Conservation (phyloP, 2,888 invertebrate species). For the Cistogaster globosa region DNA sequence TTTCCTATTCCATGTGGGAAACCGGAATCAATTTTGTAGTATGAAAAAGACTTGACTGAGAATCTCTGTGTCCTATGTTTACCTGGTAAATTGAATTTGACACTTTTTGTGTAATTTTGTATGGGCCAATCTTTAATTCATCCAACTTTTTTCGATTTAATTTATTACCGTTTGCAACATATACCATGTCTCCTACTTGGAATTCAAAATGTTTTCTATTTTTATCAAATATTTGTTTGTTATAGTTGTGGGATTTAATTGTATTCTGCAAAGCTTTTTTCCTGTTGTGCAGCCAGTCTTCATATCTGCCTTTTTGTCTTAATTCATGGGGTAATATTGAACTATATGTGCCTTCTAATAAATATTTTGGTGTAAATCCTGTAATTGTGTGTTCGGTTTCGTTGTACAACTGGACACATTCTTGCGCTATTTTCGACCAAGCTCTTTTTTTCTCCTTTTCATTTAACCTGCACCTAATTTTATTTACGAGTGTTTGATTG, state of each 20-base stretch:
- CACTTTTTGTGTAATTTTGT: background rate
- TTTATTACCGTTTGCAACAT: slow-evolving; percentile 63
- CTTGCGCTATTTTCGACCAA: slow-evolving; percentile 59
- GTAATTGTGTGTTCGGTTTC: slow-evolving; percentile 66
- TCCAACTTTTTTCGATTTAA: slow-evolving; percentile 68
- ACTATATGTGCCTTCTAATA: slow-evolving; percentile 55
- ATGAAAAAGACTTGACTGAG: no score
- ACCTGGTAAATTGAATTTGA: no score
- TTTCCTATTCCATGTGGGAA: no score
- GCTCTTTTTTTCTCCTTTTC: slow-evolving; percentile 51
- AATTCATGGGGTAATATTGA: slow-evolving; percentile 58
- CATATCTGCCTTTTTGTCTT: slow-evolving; percentile 35
- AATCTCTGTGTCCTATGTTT: no score
- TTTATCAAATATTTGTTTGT: slow-evolving; percentile 60
- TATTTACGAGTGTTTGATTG: slow-evolving; percentile 68
- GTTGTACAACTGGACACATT: slow-evolving; percentile 57
- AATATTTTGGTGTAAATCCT: slow-evolving; percentile 57
- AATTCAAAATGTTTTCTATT: slow-evolving; percentile 45
- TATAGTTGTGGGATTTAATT: slow-evolving; percentile 33
- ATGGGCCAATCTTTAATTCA: slow-evolving; percentile 44
- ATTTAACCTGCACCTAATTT: slow-evolving; percentile 68
- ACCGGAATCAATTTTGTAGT: no score
- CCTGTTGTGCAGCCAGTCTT: slow-evolving; percentile 47
- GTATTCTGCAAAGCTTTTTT: slow-evolving; percentile 37
- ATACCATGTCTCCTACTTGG: slow-evolving; percentile 58